A percentile compares a stretch with the other conserved stretches of the same genome.
These are phyloP conservation scores for Todiramphus saurophagus DNA, from an alignment of 2,113 vertebrate species.

Conservation along the genomic window DNA sequence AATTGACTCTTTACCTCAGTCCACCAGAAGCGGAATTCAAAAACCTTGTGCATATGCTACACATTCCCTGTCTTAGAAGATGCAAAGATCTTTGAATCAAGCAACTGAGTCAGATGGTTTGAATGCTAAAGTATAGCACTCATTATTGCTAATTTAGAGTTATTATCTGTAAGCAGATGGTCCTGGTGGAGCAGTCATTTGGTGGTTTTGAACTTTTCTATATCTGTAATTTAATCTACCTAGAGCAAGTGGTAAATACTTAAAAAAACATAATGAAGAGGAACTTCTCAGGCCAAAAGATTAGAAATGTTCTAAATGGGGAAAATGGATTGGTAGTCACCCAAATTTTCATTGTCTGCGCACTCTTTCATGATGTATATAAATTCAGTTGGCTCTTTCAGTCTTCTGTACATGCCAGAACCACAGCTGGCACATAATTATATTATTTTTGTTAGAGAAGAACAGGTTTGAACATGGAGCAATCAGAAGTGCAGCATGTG, in stretches of 20 bases:
- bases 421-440: not conserved
- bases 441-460: not conserved
- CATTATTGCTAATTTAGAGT: not conserved
- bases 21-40: not conserved
- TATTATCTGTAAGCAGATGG: not conserved
- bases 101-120: not conserved
- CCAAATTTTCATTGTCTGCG: not conserved
- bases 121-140: not conserved
- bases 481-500: not conserved
- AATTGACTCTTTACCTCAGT: not conserved
- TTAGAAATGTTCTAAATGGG: not conserved
- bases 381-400: not conserved
- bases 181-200: not conserved
- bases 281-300: not conserved
- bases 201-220: not conserved
- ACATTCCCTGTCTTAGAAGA: not conserved
- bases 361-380: fast-evolving
- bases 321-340: not conserved
- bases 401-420: not conserved
- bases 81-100: not conserved
- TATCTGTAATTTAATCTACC: not conserved
- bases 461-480: slow-evolving; percentile 28
- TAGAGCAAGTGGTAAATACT: not conserved
- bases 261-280: not conserved
- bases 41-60: not conserved